Evolutionary conservation across 2,797 vertebrate genomes (phyloP), one percentile per base, ranked within the genome.

Genomic region (Trematomus bernacchii): DNA sequence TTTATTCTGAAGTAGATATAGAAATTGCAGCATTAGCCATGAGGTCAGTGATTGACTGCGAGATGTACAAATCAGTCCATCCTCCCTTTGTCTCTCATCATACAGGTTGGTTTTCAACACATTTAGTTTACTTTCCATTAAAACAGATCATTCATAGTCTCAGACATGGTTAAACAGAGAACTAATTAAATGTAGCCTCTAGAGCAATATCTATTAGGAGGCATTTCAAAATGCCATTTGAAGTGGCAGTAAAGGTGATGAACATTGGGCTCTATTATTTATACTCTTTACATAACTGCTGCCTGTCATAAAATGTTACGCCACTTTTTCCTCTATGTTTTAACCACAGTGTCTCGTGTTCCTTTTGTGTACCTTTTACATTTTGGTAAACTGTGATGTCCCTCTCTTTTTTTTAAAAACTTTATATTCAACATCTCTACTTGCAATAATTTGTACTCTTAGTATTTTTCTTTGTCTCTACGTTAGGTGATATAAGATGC

Each of bases 101-200:
- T 21, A 10, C 23, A 73, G 62, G 18, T 8, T 2, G 51, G 21
- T 43, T 13, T 23, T 12, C 70, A 13, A 61, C 12, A 55, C 43
- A 54, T 61, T 74, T 65, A 11, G 60, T 85, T 85, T 77, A 42
- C 52, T 67, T 84, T 75, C 60, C 70, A 69, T 86, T 82, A 57
- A 70, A 86, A 61, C 48, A 37, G 19, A 61, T 70, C 10, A 48
- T 72, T 80, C 52, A 40, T 65, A 50, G 46, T 68, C 64, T 53
- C n/a, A 3, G n/a, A 73, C 47, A 27, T 40, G 53, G 54, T 66
- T 69, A 62, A 79, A 83, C 7, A 55, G 15, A 13, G 15, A 37
- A n/a, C n/a, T 46, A 68, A 77, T 85, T 76, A 66, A 59, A 83
- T 21, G 23, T 40, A 42, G 50, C 33, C 40, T 59, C 30, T 57